Evolutionary conservation across 2,888 invertebrate genomes (phyloP), one percentile per base, ranked within the genome.

Genomic region (Zootermopsis nevadensis): DNA sequence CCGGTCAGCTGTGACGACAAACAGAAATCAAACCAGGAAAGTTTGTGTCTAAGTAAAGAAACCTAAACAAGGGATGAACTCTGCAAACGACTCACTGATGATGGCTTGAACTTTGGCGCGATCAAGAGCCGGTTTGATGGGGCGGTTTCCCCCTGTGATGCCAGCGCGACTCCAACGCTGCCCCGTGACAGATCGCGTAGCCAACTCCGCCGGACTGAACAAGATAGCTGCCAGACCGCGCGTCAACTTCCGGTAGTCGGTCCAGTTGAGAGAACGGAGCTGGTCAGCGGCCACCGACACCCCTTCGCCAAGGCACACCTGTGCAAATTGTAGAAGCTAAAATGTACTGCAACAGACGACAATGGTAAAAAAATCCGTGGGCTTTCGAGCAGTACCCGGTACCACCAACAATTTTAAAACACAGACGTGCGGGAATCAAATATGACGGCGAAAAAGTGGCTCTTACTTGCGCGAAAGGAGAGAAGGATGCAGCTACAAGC

Each of bases 61-160:
- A 48, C 15, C 15, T 48, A 48, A 1, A 19, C 19, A 19, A 60
- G n/a, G 7, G n/a, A 2, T 3, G 27, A 60, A 60, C n/a, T 60
- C 27, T 60, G 60, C n/a, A 60, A 27, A 8, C 60, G 60, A 89
- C 91, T 90, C 87, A 92, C 92, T 93, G 89, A 94, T 94, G 88
- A 94, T 94, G 79, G 94, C 94, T 90, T 94, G 94, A 38, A 94
- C 94, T 88, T 94, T 92, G 88, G 93, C 92, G 77, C 93, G 91
- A 89, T 94, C 94, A 83, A 94, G 90, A 77, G 94, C 94, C 81
- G 94, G 94, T 89, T 94, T 94, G 66, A 94, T 94, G n/a, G 94
- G 94, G 66, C 94, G 91, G 60, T 35, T 38, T 86, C 94, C 93
- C 86, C 93, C 94, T 86, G 93, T 93, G 66, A 94, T 80, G 53